Evolutionary conservation across 2,888 invertebrate species (phyloP).

Genomic region (Onthophagus sagittarius): DNA sequence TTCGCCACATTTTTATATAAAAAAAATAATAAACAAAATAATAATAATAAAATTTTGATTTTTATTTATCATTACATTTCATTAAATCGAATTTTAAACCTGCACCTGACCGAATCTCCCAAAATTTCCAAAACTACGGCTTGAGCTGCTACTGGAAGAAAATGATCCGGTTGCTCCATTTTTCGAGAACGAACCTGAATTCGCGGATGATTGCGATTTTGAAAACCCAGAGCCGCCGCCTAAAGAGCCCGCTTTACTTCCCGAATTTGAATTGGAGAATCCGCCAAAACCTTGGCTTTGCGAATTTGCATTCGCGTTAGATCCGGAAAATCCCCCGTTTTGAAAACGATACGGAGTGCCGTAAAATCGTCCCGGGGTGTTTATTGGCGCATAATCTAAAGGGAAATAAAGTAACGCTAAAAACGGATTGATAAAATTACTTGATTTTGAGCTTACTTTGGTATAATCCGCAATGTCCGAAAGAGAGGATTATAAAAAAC

Average conservation of each 20-base stretch:
- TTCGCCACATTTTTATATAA: conserved; percentile 13
- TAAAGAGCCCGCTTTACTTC: neutral
- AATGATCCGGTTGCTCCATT: neutral
- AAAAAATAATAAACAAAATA: too few relatives aligned
- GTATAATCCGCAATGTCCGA: neutral
- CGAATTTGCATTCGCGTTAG: neutral
- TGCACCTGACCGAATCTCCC: neutral
- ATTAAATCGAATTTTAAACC: neutral
- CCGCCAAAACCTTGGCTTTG: neutral
- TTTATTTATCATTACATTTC: neutral
- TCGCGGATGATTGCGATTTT: neutral
- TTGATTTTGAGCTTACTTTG: neutral
- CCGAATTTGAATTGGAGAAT: neutral
- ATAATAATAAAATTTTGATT: neutral
- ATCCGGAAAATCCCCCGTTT: neutral
- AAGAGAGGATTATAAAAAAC: neutral
- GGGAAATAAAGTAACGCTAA: neutral
- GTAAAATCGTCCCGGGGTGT: neutral
- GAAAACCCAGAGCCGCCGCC: neutral
- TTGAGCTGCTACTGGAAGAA: neutral
- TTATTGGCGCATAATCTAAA: neutral
- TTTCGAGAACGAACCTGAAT: neutral
- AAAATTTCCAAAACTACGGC: neutral
- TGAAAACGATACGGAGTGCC: neutral
- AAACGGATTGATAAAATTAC: neutral